Evolutionary conservation across 2,797 vertebrate genomes (phyloP), one percentile per base, ranked within the genome.

Genomic region (Cyprinodon diabolis): DNA sequence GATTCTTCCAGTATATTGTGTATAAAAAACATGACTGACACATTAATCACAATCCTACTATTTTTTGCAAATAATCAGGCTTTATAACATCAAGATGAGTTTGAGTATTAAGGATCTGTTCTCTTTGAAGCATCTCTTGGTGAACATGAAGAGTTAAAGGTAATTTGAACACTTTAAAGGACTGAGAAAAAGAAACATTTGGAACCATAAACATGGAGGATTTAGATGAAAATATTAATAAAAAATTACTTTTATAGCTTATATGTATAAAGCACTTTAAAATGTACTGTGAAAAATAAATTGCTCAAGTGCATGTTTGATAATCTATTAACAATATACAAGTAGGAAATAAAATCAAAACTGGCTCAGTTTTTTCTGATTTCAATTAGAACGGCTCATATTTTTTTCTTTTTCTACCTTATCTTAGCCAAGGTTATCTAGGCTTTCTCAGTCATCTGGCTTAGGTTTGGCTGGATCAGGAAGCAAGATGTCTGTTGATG

Each of bases 341-440:
- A 11, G 9, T 19, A 4, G 2, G 30, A 30, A 63, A 40, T 43
- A 62, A 40, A 21, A 21, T 65, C 17, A n/a, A 17, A 40, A 2
- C 7, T 45, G 40, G 62, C 10, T 10, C 15, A 40, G 37, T 21
- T 17, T 13, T 43, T 45, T 65, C 40, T 45, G 21, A 65, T 45
- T 40, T 52, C 51, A 21, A 6, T 14, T 37, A 45, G 2, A 45
- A 43, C 62, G 3, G 40, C 37, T 43, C 37, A n/a, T 65, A 23
- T 0, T n/a, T 6, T 63, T 19, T 80, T 92, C 74, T 71, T 92
- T 75, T 84, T 90, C 77, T 87, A 92, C 56, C 89, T 79, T 1
- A 71, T 76, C n/a, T 72, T 63, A 63, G 72, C 78, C 12, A 77
- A 56, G 75, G 74, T 68, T 86, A 87, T 25, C 69, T 73, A 80